Evolutionary conservation across 2,113 vertebrate species (phyloP), one percentile per base, ranked within the genome.

Genomic region (Crypturellus undulatus): DNA sequence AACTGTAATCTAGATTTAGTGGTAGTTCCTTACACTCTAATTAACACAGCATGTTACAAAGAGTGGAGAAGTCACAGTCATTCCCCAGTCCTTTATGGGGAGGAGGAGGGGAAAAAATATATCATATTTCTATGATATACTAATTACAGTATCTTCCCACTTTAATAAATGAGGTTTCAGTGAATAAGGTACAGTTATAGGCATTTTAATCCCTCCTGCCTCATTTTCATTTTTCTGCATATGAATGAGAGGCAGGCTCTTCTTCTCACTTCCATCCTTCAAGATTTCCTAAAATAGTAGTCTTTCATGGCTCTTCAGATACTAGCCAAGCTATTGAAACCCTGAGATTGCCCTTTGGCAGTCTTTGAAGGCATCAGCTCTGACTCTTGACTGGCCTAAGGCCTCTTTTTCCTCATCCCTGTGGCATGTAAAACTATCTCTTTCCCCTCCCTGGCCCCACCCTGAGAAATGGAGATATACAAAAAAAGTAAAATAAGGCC

Each of bases 1-100:
- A 91, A 68, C 10, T 82, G 52, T n/a, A 84, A 67, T 87, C 91
- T 79, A 94, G 63, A 93, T 90, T 93, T 82, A 83, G 67, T 40
- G 36, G 38, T 90, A 78, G 34, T 24, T 92, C 32, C 49, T 94
- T 92, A 79, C 79, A 92, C 25, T 36, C 4, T 43, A 85, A 94
- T 89, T 92, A 91, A 94, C 52, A 76, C 4, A 34, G 43, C 18
- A 42, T 68, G 62, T 52, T 89, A 87, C 17, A 58, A 67, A 34
- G 28, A 58, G 54, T 19, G 30, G 28, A 56, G 54, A 58, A 58
- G 54, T 58, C 54, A 30, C 54, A 32, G 54, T 18, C 30, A 58
- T 58, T 58, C 18, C 30, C 54, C 30, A 32, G 18, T 32, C 28
- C 54, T 56, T 30, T 56, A 30, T 16, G 49, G 49, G 21, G 21